Evolutionary conservation across 2,797 vertebrate genomes (phyloP).

Genomic region (Dendrocincla fuliginosa): DNA sequence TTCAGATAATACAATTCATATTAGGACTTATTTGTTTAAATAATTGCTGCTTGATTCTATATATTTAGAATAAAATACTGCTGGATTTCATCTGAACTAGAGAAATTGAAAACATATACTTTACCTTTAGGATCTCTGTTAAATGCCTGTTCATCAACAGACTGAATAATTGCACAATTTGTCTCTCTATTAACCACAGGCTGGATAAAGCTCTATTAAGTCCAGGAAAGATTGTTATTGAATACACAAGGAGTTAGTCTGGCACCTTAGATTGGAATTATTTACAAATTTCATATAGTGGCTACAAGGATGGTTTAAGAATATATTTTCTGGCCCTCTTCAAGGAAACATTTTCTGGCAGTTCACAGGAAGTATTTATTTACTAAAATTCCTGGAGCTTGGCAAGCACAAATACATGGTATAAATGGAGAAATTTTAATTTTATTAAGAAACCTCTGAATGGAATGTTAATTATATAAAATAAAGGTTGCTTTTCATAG

Average conservation of each 20-base stretch:
- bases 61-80: neutral
- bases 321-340: constrained; percentile 80
- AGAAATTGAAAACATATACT: neutral
- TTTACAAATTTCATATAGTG: constrained; percentile 76
- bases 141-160: neutral
- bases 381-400: constrained; percentile 78
- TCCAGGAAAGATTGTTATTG: neutral
- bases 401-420: constrained; percentile 80
- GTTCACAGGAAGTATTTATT: constrained; percentile 85
- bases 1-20: neutral
- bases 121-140: neutral
- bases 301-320: constrained; percentile 77
- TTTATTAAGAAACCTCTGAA: constrained; percentile 78
- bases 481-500: neutral
- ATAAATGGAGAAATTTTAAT: constrained; percentile 85
- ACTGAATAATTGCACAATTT: neutral
- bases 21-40: neutral
- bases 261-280: neutral
- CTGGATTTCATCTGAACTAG: neutral
- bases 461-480: constrained; percentile 78
- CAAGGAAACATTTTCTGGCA: constrained; percentile 79
- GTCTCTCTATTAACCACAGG: neutral
- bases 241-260: neutral
- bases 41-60: neutral
- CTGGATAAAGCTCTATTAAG: neutral